Evolutionary conservation across 1,140 invertebrate genomes (phyloP).

Genomic region (Sinella curviseta): DNA sequence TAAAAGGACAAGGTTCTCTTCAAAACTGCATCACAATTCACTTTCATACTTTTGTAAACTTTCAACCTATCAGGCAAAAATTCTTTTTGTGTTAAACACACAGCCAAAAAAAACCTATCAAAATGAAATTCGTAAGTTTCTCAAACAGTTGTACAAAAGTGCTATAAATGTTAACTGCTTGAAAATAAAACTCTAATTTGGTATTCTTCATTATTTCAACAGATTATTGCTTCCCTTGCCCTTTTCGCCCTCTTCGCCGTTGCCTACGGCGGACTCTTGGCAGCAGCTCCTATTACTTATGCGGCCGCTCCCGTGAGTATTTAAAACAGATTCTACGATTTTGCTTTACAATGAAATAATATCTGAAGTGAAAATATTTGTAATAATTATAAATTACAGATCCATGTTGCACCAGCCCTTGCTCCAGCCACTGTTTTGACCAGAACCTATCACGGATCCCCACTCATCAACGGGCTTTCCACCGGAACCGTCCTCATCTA

Average conservation of each 20-base stretch:
- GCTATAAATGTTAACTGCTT: not conserved
- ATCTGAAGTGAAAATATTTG: too few species aligned
- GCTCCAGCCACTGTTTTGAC: constrained; percentile 16
- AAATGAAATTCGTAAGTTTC: constrained; percentile 42
- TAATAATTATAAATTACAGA: not conserved
- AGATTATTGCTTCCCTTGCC: constrained; percentile 28
- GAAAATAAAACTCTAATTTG: not conserved
- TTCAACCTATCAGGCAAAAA: too few species aligned
- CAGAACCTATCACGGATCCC: constrained; percentile 26
- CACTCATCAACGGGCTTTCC: constrained; percentile 19
- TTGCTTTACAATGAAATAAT: not conserved
- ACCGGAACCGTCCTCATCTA: constrained; percentile 1
- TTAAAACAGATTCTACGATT: not conserved
- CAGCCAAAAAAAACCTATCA: too few species aligned
- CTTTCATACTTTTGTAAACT: too few species aligned
- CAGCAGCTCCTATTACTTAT: not conserved
- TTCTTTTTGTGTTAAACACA: too few species aligned
- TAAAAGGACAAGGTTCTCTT: too few species aligned
- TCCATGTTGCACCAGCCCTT: not conserved
- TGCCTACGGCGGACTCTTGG: constrained; percentile 33
- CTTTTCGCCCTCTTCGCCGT: constrained; percentile 34
- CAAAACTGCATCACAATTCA: too few species aligned
- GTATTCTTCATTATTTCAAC: not conserved
- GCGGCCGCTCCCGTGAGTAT: not conserved
- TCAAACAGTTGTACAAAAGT: not conserved